These are phyloP conservation scores for Sesia apiformis DNA, from an alignment of 2,888 invertebrate genomes.

Conservation along the genomic window DNA sequence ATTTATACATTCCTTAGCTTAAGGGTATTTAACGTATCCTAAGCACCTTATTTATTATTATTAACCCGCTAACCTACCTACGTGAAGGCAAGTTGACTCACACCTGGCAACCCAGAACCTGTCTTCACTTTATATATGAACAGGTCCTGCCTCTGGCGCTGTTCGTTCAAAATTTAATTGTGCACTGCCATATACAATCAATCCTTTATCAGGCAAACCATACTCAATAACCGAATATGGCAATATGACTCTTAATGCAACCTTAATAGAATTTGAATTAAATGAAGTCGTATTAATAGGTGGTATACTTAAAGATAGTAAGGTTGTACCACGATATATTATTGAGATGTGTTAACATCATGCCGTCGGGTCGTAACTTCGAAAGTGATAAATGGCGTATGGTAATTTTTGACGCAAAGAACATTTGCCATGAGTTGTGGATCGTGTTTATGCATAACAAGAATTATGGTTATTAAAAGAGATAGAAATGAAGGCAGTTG, in stretches of 20 bases:
- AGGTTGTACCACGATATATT: conserved; percentile 5
- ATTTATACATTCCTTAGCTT: no score
- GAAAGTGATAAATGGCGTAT: background rate
- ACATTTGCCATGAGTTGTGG: background rate
- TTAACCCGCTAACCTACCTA: background rate
- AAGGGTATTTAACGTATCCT: no score
- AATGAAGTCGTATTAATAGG: background rate
- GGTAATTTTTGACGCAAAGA: background rate
- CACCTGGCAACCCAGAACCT: conserved; percentile 11
- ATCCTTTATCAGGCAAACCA: background rate
- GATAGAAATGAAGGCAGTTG: no score
- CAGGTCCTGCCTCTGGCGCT: conserved; percentile 16
- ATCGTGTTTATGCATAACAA: background rate
- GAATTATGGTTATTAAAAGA: no score
- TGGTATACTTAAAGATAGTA: background rate
- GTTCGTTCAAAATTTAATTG: conserved; percentile 24
- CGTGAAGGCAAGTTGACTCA: background rate
- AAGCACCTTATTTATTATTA: no score
- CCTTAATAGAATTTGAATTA: background rate
- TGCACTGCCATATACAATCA: conserved; percentile 14
- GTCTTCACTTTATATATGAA: conserved; percentile 14
- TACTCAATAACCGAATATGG: background rate
- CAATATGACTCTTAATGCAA: background rate
- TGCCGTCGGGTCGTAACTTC: conserved; percentile 5
- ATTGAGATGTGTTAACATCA: conserved; percentile 37